Evolutionary conservation across 37 sponge, comb jelly and placozoan genomes (phyloP).

Genomic region (Bolinopsis microptera): DNA sequence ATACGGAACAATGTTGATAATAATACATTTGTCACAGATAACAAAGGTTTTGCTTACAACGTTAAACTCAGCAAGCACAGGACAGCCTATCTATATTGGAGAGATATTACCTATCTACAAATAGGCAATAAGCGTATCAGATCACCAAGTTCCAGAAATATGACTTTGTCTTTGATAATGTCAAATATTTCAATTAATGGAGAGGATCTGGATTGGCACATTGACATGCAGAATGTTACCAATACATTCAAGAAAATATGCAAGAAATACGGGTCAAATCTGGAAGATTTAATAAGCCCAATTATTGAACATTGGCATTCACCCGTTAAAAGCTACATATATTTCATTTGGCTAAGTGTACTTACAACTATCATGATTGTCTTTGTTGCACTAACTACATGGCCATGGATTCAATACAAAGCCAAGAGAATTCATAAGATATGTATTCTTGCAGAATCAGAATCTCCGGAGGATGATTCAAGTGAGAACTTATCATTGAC

Average conservation of each 20-base stretch:
- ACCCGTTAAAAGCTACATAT: not conserved
- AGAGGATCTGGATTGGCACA: not conserved
- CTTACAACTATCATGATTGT: not conserved
- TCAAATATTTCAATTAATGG: not conserved
- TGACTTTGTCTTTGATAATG: not conserved
- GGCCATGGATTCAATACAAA: not conserved
- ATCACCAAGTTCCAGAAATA: not conserved
- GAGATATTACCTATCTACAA: not conserved
- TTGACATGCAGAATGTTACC: not conserved
- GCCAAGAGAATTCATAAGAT: not conserved
- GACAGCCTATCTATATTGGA: slow-evolving; percentile 8
- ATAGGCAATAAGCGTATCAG: not conserved
- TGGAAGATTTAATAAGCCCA: not conserved
- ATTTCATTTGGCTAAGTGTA: not conserved
- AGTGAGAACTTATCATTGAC: not conserved
- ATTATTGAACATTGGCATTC: not conserved
- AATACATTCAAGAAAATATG: not conserved
- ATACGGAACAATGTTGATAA: not conserved
- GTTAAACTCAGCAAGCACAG: not conserved
- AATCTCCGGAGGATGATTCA: not conserved
- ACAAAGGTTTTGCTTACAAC: not conserved
- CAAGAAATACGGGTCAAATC: not conserved
- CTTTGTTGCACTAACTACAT: not conserved
- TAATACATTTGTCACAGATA: not conserved
- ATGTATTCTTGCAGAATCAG: not conserved